phyloP scores from a whole-genome alignment of 2,888 invertebrate species.

The Leptopilina drosophilae region DNA sequence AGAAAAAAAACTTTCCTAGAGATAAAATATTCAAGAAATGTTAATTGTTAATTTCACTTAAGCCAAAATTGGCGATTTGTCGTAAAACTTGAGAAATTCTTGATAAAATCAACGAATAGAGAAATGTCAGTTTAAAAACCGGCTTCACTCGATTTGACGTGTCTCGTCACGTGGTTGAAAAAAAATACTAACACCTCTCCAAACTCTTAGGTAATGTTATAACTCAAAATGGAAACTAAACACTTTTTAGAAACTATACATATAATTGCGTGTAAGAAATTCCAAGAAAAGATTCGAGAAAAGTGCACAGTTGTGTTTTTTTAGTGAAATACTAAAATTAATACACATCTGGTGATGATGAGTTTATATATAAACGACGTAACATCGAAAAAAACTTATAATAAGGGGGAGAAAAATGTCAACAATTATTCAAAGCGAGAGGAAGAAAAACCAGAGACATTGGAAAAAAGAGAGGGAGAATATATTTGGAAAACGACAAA shows the following conservation, averaged over 20 bases:
- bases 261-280: background rate
- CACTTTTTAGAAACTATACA: background rate
- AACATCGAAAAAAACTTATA: constrained; percentile 36
- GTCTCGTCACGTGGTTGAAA: background rate
- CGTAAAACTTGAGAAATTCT: constrained; percentile 5
- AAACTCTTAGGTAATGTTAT: background rate
- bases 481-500: constrained; percentile 43
- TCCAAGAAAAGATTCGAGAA: background rate
- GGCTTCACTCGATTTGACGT: constrained; percentile 15
- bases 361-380: background rate
- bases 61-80: background rate
- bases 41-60: background rate
- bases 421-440: too few species aligned
- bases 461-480: constrained; percentile 62
- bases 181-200: constrained; percentile 21
- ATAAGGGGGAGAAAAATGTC: background rate
- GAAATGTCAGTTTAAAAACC: background rate
- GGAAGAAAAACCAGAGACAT: constrained; percentile 1
- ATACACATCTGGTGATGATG: background rate
- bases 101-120: background rate
- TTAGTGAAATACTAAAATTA: constrained; percentile 4
- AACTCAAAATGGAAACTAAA: constrained; percentile 17
- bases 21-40: constrained; percentile 9
- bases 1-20: background rate
- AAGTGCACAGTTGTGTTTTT: background rate